Conservation (phyloP, 2,113 vertebrate species). For the Oceanites oceanicus region DNA sequence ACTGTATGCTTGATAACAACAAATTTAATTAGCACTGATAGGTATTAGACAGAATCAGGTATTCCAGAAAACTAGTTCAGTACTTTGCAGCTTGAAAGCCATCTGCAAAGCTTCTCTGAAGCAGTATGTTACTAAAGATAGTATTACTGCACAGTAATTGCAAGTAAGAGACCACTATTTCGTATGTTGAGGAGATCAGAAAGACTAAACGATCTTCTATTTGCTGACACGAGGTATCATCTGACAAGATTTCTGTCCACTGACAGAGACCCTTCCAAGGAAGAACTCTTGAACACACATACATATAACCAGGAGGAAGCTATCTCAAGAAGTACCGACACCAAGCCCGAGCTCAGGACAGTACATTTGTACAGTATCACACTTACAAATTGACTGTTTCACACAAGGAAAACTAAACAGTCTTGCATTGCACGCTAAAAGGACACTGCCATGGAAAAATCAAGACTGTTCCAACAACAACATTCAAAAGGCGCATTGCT, state of each 20-base stretch:
- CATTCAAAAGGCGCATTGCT: accelerated
- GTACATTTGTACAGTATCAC: not conserved
- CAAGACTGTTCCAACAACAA: not conserved
- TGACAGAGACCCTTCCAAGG: not conserved
- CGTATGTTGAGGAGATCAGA: not conserved
- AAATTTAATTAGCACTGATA: not conserved
- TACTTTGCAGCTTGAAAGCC: not conserved
- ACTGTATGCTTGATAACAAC: not conserved
- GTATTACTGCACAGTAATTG: not conserved
- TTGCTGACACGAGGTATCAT: not conserved
- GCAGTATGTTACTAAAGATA: not conserved
- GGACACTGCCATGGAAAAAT: not conserved
- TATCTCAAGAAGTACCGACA: accelerated
- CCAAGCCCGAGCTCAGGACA: not conserved
- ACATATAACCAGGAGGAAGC: not conserved
- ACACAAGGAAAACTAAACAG: not conserved
- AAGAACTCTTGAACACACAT: not conserved
- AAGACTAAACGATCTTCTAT: not conserved
- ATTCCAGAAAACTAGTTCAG: not conserved
- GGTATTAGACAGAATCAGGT: not conserved
- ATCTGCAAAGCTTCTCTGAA: not conserved
- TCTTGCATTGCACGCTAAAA: accelerated
- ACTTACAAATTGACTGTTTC: not conserved
- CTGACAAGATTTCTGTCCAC: not conserved
- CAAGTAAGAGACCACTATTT: not conserved